Base-by-base conservation (phyloP, 2,797 vertebrate genomes). In the Platyrinchus mystaceus region DNA sequence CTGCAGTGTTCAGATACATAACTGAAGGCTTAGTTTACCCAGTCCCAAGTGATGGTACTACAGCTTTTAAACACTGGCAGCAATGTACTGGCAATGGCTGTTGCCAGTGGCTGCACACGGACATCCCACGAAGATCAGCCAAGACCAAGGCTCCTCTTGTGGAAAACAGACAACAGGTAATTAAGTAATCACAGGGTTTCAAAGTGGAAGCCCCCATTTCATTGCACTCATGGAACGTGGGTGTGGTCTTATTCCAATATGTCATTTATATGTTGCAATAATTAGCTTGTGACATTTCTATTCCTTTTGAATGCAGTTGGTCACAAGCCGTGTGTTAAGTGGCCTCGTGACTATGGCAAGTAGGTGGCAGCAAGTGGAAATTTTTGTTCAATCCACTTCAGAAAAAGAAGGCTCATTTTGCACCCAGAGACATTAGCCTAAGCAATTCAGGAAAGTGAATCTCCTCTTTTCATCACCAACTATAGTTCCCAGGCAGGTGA, bases 191-290 rank as follows among this genome's bases (percentile, higher is more conserved):
- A 36, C 15, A 34, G 14, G 14, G 49, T 74, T 88, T 90, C 69
- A 52, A 86, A 91, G 68, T 39, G 34, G 71, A 75, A 73, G 12
- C 12, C 43, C n/a, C n/a, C 41, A 56, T 7, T 34, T 67, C 5
- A 0, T n/a, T 11, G 49, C 2, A 4, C 18, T 55, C 19, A 18
- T 5, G 7, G 63, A 88, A 60, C 3, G 1, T 12, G 52, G 74
- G n/a, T 37, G 39, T 6, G 30, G 22, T 46, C 56, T 63, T 63
- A 30, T 47, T 53, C 75, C 56, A 60, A 7, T 10, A 1, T 12
- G 26, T 64, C 28, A 17, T 67, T 87, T 64, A 22, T 43, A 26
- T 2, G 3, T 37, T 3, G 3, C 49, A 82, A 44, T 58, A 52
- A 46, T 16, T 64, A 36, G 46, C 49, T 68, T 3, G 1, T 68